A percentile compares a stretch with the other conserved stretches of the same genome.
Evolutionary conservation across 1,140 invertebrate genomes (phyloP).

Genomic region (Drosophila bipectinata): DNA sequence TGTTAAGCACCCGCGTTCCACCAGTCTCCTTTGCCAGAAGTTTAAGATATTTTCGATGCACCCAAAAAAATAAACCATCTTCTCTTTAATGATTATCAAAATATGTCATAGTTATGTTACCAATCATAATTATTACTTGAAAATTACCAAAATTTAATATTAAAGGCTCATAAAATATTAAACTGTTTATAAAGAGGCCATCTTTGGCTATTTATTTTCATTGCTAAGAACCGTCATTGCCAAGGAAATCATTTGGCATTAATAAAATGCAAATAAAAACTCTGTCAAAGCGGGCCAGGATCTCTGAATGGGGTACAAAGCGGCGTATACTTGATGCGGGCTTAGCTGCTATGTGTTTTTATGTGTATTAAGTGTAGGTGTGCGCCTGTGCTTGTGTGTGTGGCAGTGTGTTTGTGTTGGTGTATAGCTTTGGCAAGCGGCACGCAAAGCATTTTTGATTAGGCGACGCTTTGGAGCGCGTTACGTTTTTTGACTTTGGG

Average conservation of each 20-base stretch:
- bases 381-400: slow-evolving; percentile 8
- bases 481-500: slow-evolving; percentile 58
- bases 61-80: neutral
- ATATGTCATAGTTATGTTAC: too few relatives aligned
- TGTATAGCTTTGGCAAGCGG: slow-evolving; percentile 37
- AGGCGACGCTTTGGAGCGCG: slow-evolving; percentile 58
- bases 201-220: slow-evolving; percentile 26
- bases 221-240: slow-evolving; percentile 21
- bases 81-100: neutral
- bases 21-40: neutral
- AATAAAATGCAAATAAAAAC: slow-evolving; percentile 68
- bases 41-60: neutral
- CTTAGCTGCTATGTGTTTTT: slow-evolving; percentile 15
- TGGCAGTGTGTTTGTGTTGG: slow-evolving; percentile 17
- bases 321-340: slow-evolving; percentile 55
- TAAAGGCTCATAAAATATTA: slow-evolving; percentile 3
- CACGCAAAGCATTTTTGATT: slow-evolving; percentile 81
- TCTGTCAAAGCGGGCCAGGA: slow-evolving; percentile 44
- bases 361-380: neutral
- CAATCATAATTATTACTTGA: neutral
- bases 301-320: slow-evolving; percentile 57
- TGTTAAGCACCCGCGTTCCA: slow-evolving; percentile 25
- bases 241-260: slow-evolving; percentile 54
- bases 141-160: neutral
- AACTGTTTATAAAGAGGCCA: slow-evolving; percentile 3